These are phyloP conservation scores for Galago senegalensis DNA, from an alignment of 2,797 vertebrate species.

Conservation along the genomic window DNA sequence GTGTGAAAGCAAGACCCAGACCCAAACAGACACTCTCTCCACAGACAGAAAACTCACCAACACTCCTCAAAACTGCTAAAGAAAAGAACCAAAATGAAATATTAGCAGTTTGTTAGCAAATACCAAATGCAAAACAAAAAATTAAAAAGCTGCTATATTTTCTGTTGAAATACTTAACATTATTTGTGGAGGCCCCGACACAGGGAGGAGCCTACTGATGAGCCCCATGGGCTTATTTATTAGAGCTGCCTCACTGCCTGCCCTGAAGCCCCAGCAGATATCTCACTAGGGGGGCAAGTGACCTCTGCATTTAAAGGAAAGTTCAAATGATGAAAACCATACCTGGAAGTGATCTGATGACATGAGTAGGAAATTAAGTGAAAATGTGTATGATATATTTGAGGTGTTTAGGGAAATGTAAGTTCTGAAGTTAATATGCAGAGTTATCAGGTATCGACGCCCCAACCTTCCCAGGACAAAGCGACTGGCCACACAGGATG, in stretches of 20 bases:
- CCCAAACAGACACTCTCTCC: slow-evolving; percentile 86
- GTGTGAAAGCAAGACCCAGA: slow-evolving; percentile 80
- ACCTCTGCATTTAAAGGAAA: not conserved
- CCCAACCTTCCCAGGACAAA: not conserved
- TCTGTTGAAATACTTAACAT: slow-evolving; percentile 46
- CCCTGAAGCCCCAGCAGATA: not conserved
- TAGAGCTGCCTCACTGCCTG: fast-evolving
- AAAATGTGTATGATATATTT: not conserved
- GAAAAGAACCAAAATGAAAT: slow-evolving; percentile 89
- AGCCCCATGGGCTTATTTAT: not conserved
- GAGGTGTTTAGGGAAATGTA: not conserved
- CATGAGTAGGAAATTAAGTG: not conserved
- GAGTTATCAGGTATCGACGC: not conserved
- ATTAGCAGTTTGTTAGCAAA: slow-evolving; percentile 90
- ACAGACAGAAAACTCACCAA: slow-evolving; percentile 96
- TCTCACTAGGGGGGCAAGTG: fast-evolving
- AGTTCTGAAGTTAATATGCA: not conserved
- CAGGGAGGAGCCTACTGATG: not conserved
- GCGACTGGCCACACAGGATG: not conserved
- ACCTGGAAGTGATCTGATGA: not conserved
- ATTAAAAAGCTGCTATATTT: slow-evolving; percentile 64
- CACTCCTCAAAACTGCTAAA: slow-evolving; percentile 98
- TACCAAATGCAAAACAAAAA: slow-evolving; percentile 87
- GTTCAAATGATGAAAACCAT: not conserved
- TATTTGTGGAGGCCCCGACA: not conserved